Percentiles rank a stretch among this genome's conserved stretches.
Conservation (phyloP, 2,888 invertebrate species). For the Volucella zonaria region DNA sequence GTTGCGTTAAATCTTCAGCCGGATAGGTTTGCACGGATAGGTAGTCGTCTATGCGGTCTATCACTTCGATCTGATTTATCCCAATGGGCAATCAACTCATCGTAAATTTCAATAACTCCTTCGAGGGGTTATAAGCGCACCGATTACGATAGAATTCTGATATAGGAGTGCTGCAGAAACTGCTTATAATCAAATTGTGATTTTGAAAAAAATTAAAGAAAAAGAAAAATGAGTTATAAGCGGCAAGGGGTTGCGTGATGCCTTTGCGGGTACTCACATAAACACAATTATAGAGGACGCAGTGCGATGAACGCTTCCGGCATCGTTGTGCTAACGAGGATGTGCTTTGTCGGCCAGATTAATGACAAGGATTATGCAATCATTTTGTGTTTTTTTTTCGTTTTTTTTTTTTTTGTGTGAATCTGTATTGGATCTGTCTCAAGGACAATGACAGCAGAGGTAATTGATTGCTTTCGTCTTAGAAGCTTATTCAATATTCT, state of each 20-base stretch:
- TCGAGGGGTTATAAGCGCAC: conserved; percentile 52
- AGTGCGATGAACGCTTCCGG: neutral
- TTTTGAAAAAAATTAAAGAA: neutral
- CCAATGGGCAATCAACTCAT: conserved; percentile 71
- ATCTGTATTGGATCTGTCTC: conserved; percentile 19
- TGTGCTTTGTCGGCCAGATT: conserved; percentile 33
- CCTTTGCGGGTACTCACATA: neutral
- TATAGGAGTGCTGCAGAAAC: neutral
- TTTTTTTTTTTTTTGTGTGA: conserved; percentile 36
- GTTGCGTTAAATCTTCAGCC: neutral
- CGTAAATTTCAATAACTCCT: conserved; percentile 71
- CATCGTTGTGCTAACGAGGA: conserved; percentile 5
- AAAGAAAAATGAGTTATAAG: conserved; percentile 47
- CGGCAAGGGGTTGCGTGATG: neutral
- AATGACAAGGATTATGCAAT: conserved; percentile 55
- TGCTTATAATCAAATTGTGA: conserved; percentile 45
- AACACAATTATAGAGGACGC: conserved; percentile 24
- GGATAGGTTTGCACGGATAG: neutral
- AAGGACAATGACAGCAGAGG: conserved; percentile 53
- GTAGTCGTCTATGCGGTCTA: conserved; percentile 46
- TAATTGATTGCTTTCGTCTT: conserved; percentile 45
- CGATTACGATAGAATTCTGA: conserved; percentile 11
- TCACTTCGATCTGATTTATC: conserved; percentile 68
- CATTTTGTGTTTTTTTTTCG: conserved; percentile 56
- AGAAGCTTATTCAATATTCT: conserved; percentile 16